Conservation (phyloP, 2,113 vertebrate species). For the Semicossyphus pulcher region DNA sequence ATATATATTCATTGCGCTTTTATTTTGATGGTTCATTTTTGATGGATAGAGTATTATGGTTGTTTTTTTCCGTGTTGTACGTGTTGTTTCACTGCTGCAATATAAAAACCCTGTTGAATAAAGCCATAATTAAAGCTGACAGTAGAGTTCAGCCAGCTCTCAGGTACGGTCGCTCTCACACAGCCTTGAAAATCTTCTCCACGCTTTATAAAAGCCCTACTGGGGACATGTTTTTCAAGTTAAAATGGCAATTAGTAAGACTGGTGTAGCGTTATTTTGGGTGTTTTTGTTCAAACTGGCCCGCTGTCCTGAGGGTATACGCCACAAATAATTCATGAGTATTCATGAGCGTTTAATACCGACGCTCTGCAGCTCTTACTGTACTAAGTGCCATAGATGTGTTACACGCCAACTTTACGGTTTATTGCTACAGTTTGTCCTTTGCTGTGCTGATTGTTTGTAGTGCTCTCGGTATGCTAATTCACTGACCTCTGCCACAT, state of each 20-base stretch:
- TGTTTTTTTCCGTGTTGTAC: no score
- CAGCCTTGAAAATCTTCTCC: background rate
- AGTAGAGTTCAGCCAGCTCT: background rate
- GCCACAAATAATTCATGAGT: conserved; percentile 38
- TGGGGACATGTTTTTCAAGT: conserved; percentile 23
- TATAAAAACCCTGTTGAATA: background rate
- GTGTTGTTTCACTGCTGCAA: no score
- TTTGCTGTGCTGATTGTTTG: background rate
- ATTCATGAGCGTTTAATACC: conserved; percentile 26
- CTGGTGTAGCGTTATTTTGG: conserved; percentile 2
- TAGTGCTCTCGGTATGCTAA: background rate
- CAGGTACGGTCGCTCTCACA: background rate
- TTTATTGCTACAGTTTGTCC: background rate
- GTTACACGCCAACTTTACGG: background rate
- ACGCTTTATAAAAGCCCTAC: background rate
- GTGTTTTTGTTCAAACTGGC: conserved; percentile 23
- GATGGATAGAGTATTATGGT: no score
- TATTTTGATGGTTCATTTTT: no score
- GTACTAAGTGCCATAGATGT: background rate
- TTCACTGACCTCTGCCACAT: conserved; percentile 8
- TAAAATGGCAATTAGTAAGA: no score
- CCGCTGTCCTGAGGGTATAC: conserved; percentile 12
- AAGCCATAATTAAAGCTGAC: background rate
- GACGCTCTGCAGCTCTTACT: background rate
- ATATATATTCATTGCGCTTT: no score